Evolutionary conservation across 2,888 invertebrate species (phyloP), one percentile per base, ranked within the genome.

Genomic region (Phasia obesa): DNA sequence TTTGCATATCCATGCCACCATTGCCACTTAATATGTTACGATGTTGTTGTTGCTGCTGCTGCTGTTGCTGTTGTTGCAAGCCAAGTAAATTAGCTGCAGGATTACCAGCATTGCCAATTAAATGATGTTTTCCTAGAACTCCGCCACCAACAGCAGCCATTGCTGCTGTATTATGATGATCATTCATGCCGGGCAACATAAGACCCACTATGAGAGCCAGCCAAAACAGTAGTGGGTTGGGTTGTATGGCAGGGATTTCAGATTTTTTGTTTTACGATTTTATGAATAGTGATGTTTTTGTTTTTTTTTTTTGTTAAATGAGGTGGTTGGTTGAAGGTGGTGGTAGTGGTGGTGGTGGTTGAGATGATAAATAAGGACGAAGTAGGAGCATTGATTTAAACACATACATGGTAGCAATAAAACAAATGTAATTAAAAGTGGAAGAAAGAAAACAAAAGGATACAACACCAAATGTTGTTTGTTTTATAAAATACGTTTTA

Each of bases 1-100:
- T 79, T 62, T 86, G 86, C 85, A 88, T 86, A 55, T 89, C 89
- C 71, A 90, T 86, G 86, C 88, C 87, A 42, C 90, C 89, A 74
- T 89, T 89, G 83, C 89, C 89, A 71, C 79, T 83, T 42, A 83
- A 55, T 21, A 79, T 79, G 86, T 87, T 64, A 85, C 81, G 76
- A 73, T 83, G 75, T 55, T 78, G 71, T 25, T 69, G 69, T 42
- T 74, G 80, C 11, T 80, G 80, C 21, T 77, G 76, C 6, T 59
- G 75, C 13, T 76, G 73, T 2, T 71, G 65, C 3, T 69, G 76
- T 15, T 78, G 81, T 65, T 76, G 78, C 23, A 78, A 76, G 47
- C 65, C 55, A 70, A 71, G 81, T 67, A 81, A 71, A 71, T 81
- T 81, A 51, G 74, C 51, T 27, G 76, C 75, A 71, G 76, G 73